Evolutionary conservation across 2,888 invertebrate genomes (phyloP).

Genomic region (Agrochola circellaris): DNA sequence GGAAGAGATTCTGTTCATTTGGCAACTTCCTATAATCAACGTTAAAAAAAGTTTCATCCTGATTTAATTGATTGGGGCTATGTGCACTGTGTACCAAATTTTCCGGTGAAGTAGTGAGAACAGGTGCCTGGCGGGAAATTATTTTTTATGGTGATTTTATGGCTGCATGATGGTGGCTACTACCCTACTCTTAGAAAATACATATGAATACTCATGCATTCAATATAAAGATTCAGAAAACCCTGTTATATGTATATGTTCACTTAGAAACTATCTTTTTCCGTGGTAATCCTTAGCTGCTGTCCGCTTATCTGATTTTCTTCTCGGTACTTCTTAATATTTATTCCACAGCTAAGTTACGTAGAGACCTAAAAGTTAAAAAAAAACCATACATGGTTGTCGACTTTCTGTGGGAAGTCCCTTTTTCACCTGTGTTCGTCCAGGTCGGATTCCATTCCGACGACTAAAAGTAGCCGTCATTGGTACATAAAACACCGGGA

Average conservation of each 20-base stretch:
- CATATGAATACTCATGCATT: neutral
- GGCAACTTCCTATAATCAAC: neutral
- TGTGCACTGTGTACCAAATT: neutral
- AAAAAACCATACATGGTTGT: neutral
- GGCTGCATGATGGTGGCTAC: neutral
- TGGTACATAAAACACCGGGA: neutral
- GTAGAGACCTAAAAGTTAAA: neutral
- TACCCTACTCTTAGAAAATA: constrained; percentile 2
- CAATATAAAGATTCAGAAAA: neutral
- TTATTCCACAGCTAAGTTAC: neutral
- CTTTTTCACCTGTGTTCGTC: neutral
- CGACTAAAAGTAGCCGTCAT: neutral
- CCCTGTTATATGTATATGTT: neutral
- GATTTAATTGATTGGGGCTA: neutral
- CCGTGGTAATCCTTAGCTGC: neutral
- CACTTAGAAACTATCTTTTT: neutral
- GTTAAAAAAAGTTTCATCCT: neutral
- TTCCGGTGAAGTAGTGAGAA: neutral
- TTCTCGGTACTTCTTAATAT: no score
- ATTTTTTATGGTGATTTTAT: constrained; percentile 18
- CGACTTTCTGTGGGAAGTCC: neutral
- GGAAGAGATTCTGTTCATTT: neutral
- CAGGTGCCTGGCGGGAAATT: neutral
- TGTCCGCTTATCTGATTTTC: neutral
- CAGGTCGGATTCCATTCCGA: neutral